These are phyloP conservation scores for Yponomeuta malinellus DNA, from an alignment of 2,888 invertebrate genomes.

Conservation along the genomic window DNA sequence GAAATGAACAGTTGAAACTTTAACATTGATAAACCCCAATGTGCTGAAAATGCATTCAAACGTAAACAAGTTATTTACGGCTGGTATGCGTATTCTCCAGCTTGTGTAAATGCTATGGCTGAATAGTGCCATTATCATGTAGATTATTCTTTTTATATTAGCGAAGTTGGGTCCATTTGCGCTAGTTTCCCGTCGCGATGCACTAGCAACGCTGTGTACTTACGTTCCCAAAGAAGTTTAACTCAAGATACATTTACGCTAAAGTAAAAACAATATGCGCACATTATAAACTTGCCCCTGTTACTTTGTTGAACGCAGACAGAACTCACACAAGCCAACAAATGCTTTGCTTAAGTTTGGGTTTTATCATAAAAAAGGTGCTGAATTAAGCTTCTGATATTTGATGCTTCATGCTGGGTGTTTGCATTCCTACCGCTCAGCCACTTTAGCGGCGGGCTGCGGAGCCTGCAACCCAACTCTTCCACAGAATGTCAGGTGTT, in stretches of 20 bases:
- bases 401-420: not conserved
- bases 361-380: not conserved
- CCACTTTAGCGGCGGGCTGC: slow-evolving; percentile 36
- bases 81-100: not conserved
- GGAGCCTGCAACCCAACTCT: not conserved
- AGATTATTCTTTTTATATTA: slow-evolving; percentile 14
- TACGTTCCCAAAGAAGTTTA: slow-evolving; percentile 22
- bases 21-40: not conserved
- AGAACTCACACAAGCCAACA: too few species aligned
- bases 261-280: too few species aligned
- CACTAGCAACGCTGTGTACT: slow-evolving; percentile 32
- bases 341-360: too few species aligned
- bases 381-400: not conserved
- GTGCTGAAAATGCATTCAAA: not conserved
- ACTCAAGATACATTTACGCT: not conserved
- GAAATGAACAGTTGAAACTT: not conserved
- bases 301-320: too few species aligned
- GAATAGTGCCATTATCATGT: slow-evolving; percentile 3
- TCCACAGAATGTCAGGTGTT: slow-evolving; percentile 52
- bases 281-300: too few species aligned
- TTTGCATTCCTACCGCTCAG: slow-evolving; percentile 26
- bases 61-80: not conserved
- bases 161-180: slow-evolving; percentile 10
- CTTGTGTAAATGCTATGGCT: not conserved
- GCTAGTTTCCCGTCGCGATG: slow-evolving; percentile 6